Evolutionary conservation across 2,888 invertebrate genomes (phyloP), one percentile per base, ranked within the genome.

Genomic region (Onthophagus sagittarius): DNA sequence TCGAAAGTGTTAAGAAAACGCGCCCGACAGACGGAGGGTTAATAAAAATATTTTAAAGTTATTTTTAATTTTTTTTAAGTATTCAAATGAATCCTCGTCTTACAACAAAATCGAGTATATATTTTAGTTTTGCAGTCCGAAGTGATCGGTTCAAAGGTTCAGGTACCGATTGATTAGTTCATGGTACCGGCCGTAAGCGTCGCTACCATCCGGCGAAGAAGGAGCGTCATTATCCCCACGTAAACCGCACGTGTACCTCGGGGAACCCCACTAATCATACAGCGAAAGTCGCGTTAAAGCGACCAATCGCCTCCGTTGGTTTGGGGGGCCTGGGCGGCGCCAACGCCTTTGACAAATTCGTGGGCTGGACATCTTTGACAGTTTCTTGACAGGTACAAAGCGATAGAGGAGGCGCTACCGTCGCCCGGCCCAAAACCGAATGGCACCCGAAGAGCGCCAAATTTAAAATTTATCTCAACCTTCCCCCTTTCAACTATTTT

Each of bases 311-410:
- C 77, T 75, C 78, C 77, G 73, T 77, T 76, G 78, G 73, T 76
- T 75, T 77, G 79, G 78, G 5, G 67, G 77, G 79, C 84, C 84
- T 82, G 81, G 85, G 85, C 85, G 86, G 85, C 82, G 83, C 83
- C 76, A 82, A 78, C 80, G 76, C 80, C 78, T 79, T 82, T 84
- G 85, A 85, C 82, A 83, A 85, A 86, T 85, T 82, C 83, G 81
- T 81, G 84, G 86, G 86, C 83, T 82, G 86, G 82, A 79, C 85
- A 79, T 79, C 80, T 81, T 83, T 85, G 85, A 86, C 85, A 84
- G 81, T 79, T 80, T 76, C 81, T 80, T 84, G 86, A 86, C 86
- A 83, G 82, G 78, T 82, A 86, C 85, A 83, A 86, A 86, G 84
- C 84, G 83, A 79, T 84, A 82, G 82, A 86, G 86, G 86, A 84